Evolutionary conservation across 2,113 vertebrate species (phyloP), one percentile per base, ranked within the genome.

Genomic region (Martes martes): DNA sequence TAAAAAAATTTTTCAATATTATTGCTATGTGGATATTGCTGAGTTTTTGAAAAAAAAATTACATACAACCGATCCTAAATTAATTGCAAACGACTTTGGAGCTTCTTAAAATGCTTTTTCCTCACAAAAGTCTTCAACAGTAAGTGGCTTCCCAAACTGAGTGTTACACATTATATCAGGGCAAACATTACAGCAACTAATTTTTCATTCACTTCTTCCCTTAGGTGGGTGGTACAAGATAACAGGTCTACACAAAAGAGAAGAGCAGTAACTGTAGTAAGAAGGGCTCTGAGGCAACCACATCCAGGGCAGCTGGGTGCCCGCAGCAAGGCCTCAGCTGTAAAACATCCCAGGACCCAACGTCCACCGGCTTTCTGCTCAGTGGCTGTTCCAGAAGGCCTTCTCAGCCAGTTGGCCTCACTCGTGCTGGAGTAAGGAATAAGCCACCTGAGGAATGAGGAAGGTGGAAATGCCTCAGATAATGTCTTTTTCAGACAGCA

Each of bases 111-210:
- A 80, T 50, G 31, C 16, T 47, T 82, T 67, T 33, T 15, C 8
- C 52, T 28, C 69, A 45, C 10, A 11, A 50, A 95, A 76, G 11
- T 55, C 73, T 95, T 52, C 50, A 86, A 23, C 0, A 94, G 71
- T n/a, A 85, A 94, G 78, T 57, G 69, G 65, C 28, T 91, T 95
- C 28, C 42, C 76, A 91, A 95, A 33, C 71, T 67, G 71, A 90
- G 23, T 36, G 79, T 55, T 59, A 45, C 13, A 45, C 8, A 50
- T 59, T 45, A 45, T 84, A 24, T 36, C 28, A 47, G 78, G 76
- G 65, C 47, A 88, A 89, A 92, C 13, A 78, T 14, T 10, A 89
- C 2, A 61, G 52, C 59, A 89, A 59, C 42, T 67, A 52, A 87
- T 42, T 47, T 94, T 36, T 59, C 39, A 15, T 18, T 71, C 21